These are phyloP conservation scores for Dastarcus helophoroides DNA, from an alignment of 2,888 invertebrate genomes.

Conservation along the genomic window DNA sequence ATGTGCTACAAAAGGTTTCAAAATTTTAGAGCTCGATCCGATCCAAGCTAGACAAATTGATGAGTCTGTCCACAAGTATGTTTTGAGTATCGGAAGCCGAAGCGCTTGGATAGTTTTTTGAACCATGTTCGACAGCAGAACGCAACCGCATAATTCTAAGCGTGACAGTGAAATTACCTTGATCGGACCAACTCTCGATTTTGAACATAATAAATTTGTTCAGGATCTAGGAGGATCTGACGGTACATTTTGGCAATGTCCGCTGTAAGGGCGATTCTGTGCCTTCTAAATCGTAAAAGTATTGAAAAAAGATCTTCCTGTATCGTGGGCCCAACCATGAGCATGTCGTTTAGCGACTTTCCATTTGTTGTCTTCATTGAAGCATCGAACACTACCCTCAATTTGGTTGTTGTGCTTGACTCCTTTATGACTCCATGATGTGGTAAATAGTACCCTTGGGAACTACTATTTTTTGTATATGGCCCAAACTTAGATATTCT, in stretches of 20 bases:
- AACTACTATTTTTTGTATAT: neutral
- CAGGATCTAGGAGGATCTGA: too few species aligned
- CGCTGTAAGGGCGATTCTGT: neutral
- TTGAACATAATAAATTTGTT: too few species aligned
- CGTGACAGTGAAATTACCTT: too few species aligned
- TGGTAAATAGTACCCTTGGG: neutral
- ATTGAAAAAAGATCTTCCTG: neutral
- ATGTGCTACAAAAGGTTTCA: too few species aligned
- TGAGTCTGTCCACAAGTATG: too few species aligned
- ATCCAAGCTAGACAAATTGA: too few species aligned
- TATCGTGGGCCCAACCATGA: neutral
- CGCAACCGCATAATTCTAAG: too few species aligned
- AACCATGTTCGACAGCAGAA: too few species aligned
- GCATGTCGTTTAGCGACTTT: neutral
- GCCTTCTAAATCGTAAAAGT: neutral
- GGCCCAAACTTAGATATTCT: neutral
- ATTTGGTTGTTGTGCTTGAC: neutral
- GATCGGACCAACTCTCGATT: too few species aligned
- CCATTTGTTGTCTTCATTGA: neutral
- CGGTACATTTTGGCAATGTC: slow-evolving; percentile 1
- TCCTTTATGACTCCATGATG: slow-evolving; percentile 1
- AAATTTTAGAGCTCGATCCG: too few species aligned
- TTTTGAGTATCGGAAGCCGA: too few species aligned
- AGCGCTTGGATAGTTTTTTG: too few species aligned
- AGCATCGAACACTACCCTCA: neutral